Evolutionary conservation across 2,888 invertebrate species (phyloP).

Genomic region (Drosophila pegasa): DNA sequence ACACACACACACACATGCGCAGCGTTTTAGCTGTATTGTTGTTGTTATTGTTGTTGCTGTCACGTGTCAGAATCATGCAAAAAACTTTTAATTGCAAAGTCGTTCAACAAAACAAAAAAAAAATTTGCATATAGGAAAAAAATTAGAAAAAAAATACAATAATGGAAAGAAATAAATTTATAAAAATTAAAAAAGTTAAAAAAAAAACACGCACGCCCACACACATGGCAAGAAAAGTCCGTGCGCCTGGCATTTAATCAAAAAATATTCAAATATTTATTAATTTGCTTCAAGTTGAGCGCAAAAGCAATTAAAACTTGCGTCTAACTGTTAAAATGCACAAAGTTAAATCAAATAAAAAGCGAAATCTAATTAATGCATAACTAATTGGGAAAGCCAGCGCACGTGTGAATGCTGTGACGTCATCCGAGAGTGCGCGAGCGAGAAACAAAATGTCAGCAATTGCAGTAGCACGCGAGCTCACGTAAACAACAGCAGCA

Average conservation of each 20-base stretch:
- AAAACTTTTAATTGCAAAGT: conserved; percentile 68
- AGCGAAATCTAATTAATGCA: conserved; percentile 34
- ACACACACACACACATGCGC: conserved; percentile 3
- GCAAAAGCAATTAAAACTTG: conserved; percentile 47
- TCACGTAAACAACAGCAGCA: conserved; percentile 10
- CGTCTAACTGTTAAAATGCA: conserved; percentile 27
- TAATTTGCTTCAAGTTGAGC: conserved; percentile 48
- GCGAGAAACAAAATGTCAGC: conserved; percentile 19
- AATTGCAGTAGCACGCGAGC: conserved; percentile 17
- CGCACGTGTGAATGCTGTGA: conserved; percentile 28
- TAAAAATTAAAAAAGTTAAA: conserved; percentile 15
- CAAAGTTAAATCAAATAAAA: background rate
- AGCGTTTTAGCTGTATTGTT: conserved; percentile 17
- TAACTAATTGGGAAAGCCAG: conserved; percentile 37
- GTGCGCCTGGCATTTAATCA: conserved; percentile 47
- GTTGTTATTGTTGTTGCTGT: conserved; percentile 32
- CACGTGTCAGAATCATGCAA: conserved; percentile 62
- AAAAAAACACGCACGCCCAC: background rate
- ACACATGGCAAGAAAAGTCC: conserved; percentile 33
- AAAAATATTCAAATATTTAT: conserved; percentile 56
- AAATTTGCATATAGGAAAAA: conserved; percentile 11
- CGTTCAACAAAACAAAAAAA: conserved; percentile 37
- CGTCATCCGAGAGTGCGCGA: background rate
- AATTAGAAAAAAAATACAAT: conserved; percentile 5
- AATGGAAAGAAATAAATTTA: conserved; percentile 5